Base-by-base conservation (phyloP, 2,113 vertebrate genomes). In the Prunella fulvescens region DNA sequence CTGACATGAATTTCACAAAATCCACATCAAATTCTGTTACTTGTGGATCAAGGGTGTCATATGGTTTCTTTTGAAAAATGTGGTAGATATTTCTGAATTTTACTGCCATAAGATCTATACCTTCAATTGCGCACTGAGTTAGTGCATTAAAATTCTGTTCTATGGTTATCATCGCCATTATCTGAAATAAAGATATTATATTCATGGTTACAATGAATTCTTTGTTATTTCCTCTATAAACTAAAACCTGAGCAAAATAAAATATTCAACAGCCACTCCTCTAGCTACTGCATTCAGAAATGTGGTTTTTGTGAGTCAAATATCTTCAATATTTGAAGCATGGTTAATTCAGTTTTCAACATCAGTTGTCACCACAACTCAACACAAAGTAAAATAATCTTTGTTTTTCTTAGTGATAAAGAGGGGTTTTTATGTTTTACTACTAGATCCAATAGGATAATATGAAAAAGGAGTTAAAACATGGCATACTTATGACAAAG, bases 1-100 rank as follows among this genome's bases (percentile, higher is more conserved):
- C 98, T 96, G 90, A 7, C 96, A 95, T 98, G 62, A 99, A 99
- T 10, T 97, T 95, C 28, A 80, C 65, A 97, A 98, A 99, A 97
- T 99, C 98, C 7, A 54, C 66, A 86, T 98, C 98, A 95, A 99
- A 99, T 84, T 99, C 98, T 82, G 92, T 92, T 89, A 96, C 97
- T 48, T 94, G 96, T 84, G 97, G 98, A 93, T 98, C 98, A 80
- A 99, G 97, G 61, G 98, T 97, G 33, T 99, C 98, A 88, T 98
- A 98, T 14, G 97, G 97, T 69, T 97, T 98, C 88, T 98, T 98
- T 96, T 98, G 98, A 92, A 99, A 86, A 35, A 90, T 97, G 70
- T 97, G 96, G 92, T 97, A 97, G 42, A 98, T 96, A 74, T 96
- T 98, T 93, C 96, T 97, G 96, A 99, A 99, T 89, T 98, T 98